Evolutionary conservation across 2,113 vertebrate species (phyloP), one percentile per base, ranked within the genome.

Genomic region (Colius striatus): DNA sequence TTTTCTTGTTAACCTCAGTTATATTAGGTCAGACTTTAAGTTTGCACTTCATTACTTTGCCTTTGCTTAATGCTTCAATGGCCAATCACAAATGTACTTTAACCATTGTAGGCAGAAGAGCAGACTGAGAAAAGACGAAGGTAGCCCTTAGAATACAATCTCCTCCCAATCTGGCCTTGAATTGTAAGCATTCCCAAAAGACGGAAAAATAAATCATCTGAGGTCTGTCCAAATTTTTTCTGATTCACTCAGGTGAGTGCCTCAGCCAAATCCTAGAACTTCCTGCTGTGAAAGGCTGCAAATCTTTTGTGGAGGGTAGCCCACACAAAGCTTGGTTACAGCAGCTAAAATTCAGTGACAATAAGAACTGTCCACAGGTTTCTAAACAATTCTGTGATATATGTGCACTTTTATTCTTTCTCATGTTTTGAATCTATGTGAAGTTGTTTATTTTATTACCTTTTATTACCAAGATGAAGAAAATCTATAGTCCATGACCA

Each of bases 391-490:
- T 20, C 27, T 45, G 53, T 1, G 6, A 54, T 38, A 32, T 15
- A 21, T 9, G 16, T 43, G n/a, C n/a, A 65, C 29, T 84, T 61
- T 48, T 45, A 32, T 14, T 55, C 54, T 38, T 77, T 61, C 62
- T 81, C 34, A n/a, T n/a, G 27, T 58, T 87, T 79, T 84, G 5
- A 36, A 57, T 54, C 65, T 50, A 18, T 45, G 38, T 54, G 36
- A 43, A 78, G 68, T 41, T 93, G 32, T 87, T 92, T 96, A 77
- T 89, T 92, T 96, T 96, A 61, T 75, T 91, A 57, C 30, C 34
- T 92, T 97, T 92, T 81, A 51, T 84, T 89, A 68, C 61, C 29
- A 88, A 90, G 86, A 96, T 84, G 80, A 94, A 87, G 50, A 41
- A 58, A 77, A 53, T 13, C 72, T 53, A 25, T 43, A 80, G 53